Evolutionary conservation across 2,797 vertebrate genomes (phyloP), one percentile per base, ranked within the genome.

Genomic region (Odontamblyopus lacepedii): DNA sequence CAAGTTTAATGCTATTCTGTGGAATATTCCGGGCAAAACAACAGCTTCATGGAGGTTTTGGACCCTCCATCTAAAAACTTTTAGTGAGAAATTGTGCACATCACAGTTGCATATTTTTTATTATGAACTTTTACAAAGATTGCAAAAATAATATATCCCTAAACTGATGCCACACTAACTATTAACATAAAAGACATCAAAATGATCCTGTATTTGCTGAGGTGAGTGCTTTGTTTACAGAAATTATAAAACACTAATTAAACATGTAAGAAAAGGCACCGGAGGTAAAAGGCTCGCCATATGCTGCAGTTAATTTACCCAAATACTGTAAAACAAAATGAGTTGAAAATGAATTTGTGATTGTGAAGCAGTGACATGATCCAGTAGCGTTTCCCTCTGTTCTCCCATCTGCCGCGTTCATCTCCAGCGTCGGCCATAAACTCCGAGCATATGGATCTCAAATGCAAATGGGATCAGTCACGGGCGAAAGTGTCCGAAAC

Each of bases 351-450:
- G 9, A 57, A 57, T 55, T 23, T 55, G 53, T 26, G 55, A 64
- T 3, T 44, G 63, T 48, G 38, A 65, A 27, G 41, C 41, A 27
- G 41, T 26, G 23, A 50, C 44, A 50, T 27, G 26, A 50, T 26
- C 38, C 63, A 38, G 19, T 38, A 23, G 41, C 19, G 23, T 62
- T 72, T 67, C 26, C 35, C 56, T 63, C 48, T 57, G 41, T 70
- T 16, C 29, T 55, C 35, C 79, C 76, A 75, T 83, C 83, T 81
- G 73, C 66, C 73, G 2, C 4, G 53, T 65, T 72, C 35, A 30
- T 30, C 66, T 67, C 51, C 70, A 29, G 44, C 29, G 53, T 62
- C 71, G 29, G 26, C 62, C 44, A 74, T 32, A 41, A 79, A 55
- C 16, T 32, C 63, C 3, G 23, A 64, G 19, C 64, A 72, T 71